phyloP scores from a whole-genome alignment of 1,140 invertebrate species.

The Sitobion miscanthi region DNA sequence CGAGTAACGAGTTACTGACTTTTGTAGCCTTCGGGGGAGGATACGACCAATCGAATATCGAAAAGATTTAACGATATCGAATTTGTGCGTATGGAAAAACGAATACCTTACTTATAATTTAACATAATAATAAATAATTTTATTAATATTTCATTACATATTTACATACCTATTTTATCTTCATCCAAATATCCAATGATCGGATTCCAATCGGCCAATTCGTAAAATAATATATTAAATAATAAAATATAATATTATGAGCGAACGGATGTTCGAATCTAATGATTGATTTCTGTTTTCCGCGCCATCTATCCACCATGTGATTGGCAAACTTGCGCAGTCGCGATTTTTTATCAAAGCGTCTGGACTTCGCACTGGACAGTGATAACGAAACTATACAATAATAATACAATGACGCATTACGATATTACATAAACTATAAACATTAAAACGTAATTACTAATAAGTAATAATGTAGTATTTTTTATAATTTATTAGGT shows the following conservation, averaged over 20 bases:
- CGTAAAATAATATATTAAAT: no score
- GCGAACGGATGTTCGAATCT: no score
- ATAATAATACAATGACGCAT: background rate
- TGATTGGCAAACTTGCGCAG: background rate
- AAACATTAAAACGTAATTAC: no score
- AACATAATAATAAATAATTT: background rate
- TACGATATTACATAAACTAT: no score
- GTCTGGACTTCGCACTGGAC: background rate
- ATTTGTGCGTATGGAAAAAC: background rate
- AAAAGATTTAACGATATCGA: no score
- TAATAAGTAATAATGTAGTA: no score
- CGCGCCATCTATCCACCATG: background rate
- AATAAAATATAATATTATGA: no score
- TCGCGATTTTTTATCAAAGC: background rate
- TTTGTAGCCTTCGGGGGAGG: no score
- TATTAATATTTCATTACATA: background rate
- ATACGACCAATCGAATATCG: no score
- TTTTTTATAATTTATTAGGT: no score
- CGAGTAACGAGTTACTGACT: no score
- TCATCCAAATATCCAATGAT: background rate
- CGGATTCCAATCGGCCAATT: no score
- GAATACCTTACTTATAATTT: background rate
- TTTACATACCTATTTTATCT: background rate
- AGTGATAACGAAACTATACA: background rate
- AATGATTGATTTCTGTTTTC: background rate